Conservation (phyloP, 2,113 vertebrate genomes). For the Rhodinocichla rosea region DNA sequence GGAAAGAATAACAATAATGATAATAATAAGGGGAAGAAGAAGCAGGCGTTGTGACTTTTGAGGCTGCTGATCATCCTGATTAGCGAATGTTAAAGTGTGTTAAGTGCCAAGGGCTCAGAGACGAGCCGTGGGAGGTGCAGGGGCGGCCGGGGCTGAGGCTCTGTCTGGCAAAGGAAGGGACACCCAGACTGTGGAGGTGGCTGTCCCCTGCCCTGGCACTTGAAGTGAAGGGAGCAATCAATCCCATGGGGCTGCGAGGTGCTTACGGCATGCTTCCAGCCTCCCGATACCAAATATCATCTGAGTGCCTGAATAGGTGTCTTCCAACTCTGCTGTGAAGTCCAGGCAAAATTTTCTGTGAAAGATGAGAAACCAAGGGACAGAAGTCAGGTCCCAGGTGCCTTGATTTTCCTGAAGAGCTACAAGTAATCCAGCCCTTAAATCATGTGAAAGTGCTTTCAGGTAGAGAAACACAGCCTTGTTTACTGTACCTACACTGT, state of each 20-base stretch:
- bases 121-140: not conserved
- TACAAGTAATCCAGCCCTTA: not conserved
- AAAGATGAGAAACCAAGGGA: not conserved
- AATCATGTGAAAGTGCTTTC: not conserved
- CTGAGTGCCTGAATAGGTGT: fast-evolving
- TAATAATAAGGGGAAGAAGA: not conserved
- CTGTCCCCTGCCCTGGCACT: not conserved
- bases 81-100: not conserved
- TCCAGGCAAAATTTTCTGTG: not conserved
- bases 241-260: too few species aligned
- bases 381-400: not conserved
- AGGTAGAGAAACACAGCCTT: not conserved
- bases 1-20: not conserved
- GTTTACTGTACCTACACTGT: too few species aligned
- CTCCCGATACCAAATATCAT: fast-evolving
- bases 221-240: not conserved
- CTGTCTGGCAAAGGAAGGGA: not conserved
- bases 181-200: not conserved
- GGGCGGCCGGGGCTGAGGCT: not conserved
- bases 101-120: not conserved
- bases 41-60: not conserved
- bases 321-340: not conserved
- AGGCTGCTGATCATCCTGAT: not conserved
- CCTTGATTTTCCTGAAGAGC: not conserved
- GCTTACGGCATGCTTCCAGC: not conserved